Conservation (phyloP, 2,113 vertebrate genomes). For the Prunella himalayana region DNA sequence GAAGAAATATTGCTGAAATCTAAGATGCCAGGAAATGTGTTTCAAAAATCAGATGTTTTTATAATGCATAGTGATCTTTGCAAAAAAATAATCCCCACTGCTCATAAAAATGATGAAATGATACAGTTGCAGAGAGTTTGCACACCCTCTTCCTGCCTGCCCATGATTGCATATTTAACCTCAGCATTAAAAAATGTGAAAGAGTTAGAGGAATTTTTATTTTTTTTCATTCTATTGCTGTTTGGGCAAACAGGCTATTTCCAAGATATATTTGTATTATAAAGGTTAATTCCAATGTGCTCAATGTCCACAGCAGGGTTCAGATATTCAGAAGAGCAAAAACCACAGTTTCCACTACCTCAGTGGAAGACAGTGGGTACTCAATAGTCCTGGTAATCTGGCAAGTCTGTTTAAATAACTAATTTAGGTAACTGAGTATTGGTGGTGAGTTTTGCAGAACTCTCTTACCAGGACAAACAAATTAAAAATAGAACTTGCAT, state of each 20-base stretch:
- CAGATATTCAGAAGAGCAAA: slow-evolving; percentile 19
- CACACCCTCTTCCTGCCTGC: slow-evolving; percentile 39
- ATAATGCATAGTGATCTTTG: slow-evolving; percentile 32
- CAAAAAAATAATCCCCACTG: slow-evolving; percentile 23
- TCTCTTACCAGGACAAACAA: background rate
- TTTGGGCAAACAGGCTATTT: slow-evolving; percentile 7
- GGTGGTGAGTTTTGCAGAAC: background rate
- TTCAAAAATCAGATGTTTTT: slow-evolving; percentile 52
- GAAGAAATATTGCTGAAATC: background rate
- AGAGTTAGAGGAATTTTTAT: slow-evolving; percentile 20
- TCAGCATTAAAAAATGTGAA: slow-evolving; percentile 52
- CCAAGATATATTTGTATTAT: slow-evolving; percentile 18
- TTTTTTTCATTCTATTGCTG: slow-evolving; percentile 13
- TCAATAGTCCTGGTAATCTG: background rate
- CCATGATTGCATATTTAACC: slow-evolving; percentile 43
- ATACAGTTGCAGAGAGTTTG: slow-evolving; percentile 41
- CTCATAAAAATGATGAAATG: slow-evolving; percentile 58
- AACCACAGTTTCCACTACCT: slow-evolving; percentile 47
- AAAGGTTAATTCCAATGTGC: slow-evolving; percentile 5
- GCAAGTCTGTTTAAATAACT: background rate
- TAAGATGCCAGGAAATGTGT: slow-evolving; percentile 9
- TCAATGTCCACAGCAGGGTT: background rate
- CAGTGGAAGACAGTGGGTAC: background rate
- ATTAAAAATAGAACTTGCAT: background rate
- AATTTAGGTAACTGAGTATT: background rate